Conservation (phyloP, 2,797 vertebrate species). For the Streptopelia turtur region DNA sequence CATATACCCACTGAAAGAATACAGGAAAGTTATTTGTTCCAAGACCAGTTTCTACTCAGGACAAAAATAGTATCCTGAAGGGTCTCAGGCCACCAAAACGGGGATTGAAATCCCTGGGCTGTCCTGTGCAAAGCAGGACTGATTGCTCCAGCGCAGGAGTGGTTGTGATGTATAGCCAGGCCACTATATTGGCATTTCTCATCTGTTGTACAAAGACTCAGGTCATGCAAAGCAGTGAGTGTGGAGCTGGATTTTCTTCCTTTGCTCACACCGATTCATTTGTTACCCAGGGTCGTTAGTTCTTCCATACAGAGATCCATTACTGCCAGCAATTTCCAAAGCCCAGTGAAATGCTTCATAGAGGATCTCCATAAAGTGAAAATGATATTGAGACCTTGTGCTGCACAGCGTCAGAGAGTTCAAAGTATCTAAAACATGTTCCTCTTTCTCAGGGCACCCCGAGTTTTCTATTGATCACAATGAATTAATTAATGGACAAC, state of each 20-base stretch:
- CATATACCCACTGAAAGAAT: background rate
- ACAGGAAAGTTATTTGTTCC: background rate
- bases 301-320: slow-evolving; percentile 1
- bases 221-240: background rate
- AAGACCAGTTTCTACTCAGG: background rate
- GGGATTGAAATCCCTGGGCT: background rate
- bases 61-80: background rate
- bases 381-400: background rate
- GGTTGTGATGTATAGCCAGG: background rate
- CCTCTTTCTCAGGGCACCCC: background rate
- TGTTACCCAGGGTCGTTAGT: background rate
- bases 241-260: background rate
- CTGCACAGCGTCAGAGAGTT: background rate
- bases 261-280: background rate
- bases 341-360: background rate
- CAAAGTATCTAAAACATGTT: background rate
- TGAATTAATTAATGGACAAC: background rate
- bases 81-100: background rate
- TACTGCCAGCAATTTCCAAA: background rate
- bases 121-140: background rate
- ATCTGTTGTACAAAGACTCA: background rate
- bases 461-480: background rate
- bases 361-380: background rate
- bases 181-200: background rate
- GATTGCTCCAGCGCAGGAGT: background rate